phyloP scores from a whole-genome alignment of 2,797 vertebrate genomes.

The Kryptopterus vitreolus region DNA sequence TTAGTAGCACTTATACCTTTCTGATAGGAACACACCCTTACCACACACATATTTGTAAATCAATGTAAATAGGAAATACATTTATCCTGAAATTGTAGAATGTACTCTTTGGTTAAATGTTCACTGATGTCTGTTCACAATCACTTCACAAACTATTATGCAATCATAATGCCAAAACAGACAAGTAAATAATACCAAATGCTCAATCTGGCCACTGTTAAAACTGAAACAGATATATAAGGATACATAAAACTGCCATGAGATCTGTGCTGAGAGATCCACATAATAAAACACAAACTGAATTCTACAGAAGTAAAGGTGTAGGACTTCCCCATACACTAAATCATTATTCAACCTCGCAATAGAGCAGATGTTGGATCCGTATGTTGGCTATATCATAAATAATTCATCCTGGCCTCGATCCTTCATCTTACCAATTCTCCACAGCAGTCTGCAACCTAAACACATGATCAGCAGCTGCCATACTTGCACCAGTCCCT shows the following conservation, averaged over 20 bases:
- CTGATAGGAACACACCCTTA: background rate
- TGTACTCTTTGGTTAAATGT: background rate
- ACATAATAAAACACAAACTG: background rate
- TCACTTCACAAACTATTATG: background rate
- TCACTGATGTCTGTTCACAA: background rate
- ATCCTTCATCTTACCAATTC: conserved; percentile 72
- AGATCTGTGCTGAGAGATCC: background rate
- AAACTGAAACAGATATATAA: background rate
- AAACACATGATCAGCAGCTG: conserved; percentile 86
- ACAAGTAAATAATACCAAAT: background rate
- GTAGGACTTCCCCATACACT: background rate
- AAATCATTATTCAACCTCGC: background rate
- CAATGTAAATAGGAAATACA: conserved; percentile 1
- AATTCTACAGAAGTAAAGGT: background rate
- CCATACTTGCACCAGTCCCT: conserved; percentile 88
- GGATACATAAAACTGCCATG: background rate
- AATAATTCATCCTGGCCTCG: background rate
- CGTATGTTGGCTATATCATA: too few relatives aligned
- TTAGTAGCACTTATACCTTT: background rate
- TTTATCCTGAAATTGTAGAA: background rate
- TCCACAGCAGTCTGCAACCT: conserved; percentile 80
- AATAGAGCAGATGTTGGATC: background rate
- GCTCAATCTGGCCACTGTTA: background rate
- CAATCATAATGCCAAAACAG: background rate
- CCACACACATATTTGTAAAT: background rate